Conservation (phyloP, 2,113 vertebrate genomes). For the Passer domesticus region DNA sequence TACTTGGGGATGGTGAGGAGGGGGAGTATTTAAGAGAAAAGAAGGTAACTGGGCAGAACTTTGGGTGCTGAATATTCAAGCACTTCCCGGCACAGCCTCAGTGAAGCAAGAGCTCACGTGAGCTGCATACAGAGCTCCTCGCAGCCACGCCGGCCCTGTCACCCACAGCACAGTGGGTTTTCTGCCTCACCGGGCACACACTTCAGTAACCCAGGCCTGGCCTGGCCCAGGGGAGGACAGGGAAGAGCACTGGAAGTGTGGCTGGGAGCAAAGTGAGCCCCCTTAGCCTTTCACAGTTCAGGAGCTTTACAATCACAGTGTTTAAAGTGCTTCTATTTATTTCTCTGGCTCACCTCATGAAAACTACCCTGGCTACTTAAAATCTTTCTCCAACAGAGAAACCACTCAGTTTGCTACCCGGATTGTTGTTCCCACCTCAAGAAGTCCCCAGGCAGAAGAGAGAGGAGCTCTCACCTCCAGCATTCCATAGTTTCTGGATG, state of each 20-base stretch:
- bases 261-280: neutral
- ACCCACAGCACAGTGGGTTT: neutral
- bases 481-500: rapidly evolving
- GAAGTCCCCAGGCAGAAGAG: neutral
- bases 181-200: neutral
- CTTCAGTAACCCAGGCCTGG: neutral
- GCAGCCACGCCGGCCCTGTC: rapidly evolving
- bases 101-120: neutral
- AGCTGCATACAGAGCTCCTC: neutral
- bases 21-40: neutral
- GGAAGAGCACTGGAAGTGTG: neutral
- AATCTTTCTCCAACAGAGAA: neutral
- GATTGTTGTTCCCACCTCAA: neutral
- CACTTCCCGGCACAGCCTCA: neutral
- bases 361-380: neutral
- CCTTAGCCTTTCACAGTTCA: neutral
- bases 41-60: constrained; percentile 19
- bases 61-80: neutral
- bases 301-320: neutral
- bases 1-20: neutral
- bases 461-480: neutral
- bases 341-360: neutral
- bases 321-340: neutral
- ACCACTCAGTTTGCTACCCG: rapidly evolving
- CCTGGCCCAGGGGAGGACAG: neutral